Conservation (phyloP, 2,888 invertebrate species). For the Stomorhina lunata region DNA sequence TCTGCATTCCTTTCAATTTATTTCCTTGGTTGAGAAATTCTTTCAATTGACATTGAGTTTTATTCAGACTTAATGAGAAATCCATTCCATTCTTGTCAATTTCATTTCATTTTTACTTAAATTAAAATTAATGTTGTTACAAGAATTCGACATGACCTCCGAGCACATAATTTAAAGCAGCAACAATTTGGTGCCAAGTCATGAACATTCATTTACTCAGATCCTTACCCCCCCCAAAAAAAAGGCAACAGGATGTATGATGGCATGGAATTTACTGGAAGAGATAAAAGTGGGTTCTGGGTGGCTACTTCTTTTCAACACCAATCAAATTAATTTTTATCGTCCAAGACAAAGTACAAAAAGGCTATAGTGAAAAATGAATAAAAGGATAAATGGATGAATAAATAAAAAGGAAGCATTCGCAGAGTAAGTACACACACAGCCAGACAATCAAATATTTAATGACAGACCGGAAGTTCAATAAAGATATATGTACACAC, state of each 20-base stretch:
- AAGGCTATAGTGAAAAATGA: not conserved
- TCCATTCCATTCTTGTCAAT: not conserved
- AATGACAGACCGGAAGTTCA: conserved; percentile 13
- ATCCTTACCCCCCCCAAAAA: not conserved
- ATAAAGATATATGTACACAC: no score
- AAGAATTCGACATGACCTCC: not conserved
- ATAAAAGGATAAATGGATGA: not conserved
- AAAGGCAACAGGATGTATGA: not conserved
- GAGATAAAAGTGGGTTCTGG: no score
- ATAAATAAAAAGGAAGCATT: not conserved
- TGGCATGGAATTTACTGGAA: not conserved
- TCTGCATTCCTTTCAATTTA: not conserved
- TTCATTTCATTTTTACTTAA: not conserved
- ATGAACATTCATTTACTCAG: no score
- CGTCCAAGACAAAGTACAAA: not conserved
- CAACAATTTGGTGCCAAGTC: not conserved
- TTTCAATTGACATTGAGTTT: conserved; percentile 5
- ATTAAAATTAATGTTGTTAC: conserved; percentile 8
- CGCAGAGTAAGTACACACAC: not conserved
- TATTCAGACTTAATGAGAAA: not conserved
- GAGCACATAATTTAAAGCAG: not conserved
- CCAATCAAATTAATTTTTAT: conserved; percentile 21
- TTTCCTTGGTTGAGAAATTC: no score
- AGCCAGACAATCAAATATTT: not conserved
- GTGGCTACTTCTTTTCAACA: not conserved